Percentiles rank a stretch among this genome's conserved stretches.
These are phyloP conservation scores for Anhinga rufa DNA, from an alignment of 2,113 vertebrate genomes.

Conservation along the genomic window DNA sequence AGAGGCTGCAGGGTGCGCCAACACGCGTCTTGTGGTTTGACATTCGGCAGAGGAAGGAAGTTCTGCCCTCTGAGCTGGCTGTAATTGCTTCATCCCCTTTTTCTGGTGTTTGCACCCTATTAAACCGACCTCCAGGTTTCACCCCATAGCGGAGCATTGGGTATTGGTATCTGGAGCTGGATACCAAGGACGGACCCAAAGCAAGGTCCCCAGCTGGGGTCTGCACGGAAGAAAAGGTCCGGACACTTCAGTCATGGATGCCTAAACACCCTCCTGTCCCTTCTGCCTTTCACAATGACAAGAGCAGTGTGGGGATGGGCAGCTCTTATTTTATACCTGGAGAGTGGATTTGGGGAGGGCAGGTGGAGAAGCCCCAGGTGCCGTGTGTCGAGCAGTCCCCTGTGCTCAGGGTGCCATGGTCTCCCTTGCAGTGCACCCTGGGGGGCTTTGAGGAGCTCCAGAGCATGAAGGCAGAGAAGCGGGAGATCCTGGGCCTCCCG, in stretches of 20 bases:
- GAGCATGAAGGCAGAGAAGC: slow-evolving; percentile 86
- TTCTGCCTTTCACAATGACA: not conserved
- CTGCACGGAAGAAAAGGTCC: not conserved
- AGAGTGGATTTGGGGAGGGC: not conserved
- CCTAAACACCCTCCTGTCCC: not conserved
- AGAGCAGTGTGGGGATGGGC: not conserved
- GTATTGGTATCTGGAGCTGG: not conserved
- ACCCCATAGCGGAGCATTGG: fast-evolving
- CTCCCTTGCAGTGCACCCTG: slow-evolving; percentile 83
- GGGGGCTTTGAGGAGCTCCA: slow-evolving; percentile 96
- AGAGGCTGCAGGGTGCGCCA: fast-evolving
- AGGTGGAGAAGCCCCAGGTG: fast-evolving
- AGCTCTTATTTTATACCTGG: not conserved
- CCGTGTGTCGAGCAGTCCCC: not conserved
- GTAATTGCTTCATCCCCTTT: not conserved
- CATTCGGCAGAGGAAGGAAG: not conserved
- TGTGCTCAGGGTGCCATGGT: fast-evolving
- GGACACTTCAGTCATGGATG: fast-evolving
- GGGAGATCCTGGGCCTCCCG: slow-evolving; percentile 82
- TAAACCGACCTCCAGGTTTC: not conserved
- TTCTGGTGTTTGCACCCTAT: not conserved
- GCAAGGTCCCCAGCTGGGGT: not conserved
- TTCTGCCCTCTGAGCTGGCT: not conserved
- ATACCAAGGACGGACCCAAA: not conserved
- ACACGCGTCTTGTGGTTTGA: not conserved